Evolutionary conservation across 1,140 invertebrate genomes (phyloP), one percentile per base, ranked within the genome.

Genomic region (Drosophila novamexicana): DNA sequence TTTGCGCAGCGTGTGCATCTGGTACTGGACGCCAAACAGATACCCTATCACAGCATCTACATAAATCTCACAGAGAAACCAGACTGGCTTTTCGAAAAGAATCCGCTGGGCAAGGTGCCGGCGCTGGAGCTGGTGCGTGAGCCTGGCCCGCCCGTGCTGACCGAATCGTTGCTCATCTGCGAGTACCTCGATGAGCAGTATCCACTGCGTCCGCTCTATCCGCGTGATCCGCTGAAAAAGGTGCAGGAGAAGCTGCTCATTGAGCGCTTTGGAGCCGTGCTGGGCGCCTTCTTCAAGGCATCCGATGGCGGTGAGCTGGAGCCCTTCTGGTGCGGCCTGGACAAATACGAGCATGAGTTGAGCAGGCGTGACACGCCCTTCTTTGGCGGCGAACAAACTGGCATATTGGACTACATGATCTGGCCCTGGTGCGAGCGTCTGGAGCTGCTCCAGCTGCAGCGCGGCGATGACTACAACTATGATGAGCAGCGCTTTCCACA

Each of bases 331-430:
- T 93, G 93, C 56, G 95, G 94, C 7, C 82, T 97, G 7, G 94
- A 95, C 75, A 72, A 93, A 7, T 95, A 96, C 77, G 95, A 97
- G 82, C 94, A 93, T 39, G 96, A 97, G 88, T 77, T 97, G 6
- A 82, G 81, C 9, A 93, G 93, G 36, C 94, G 96, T 63, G 94
- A 93, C 47, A 95, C 94, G 1, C 93, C 91, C 7, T 97, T 95
- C 84, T 95, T 96, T 84, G 94, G 94, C 75, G 96, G 96, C 50
- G 91, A 92, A 18, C 93, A 94, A 67, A 96, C 96, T 2, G 96
- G 96, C 14, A 97, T 96, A 94, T 93, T 96, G n/a, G 97, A 98
- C 91, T 96, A 96, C 66, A 97, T 97, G 96, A 96, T 97, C 54
- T 98, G 97, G 97, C 97, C 97, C 4, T 97, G 96, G 96, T 96